Conservation (phyloP, 2,888 invertebrate species). For the Metacarcinus magister region DNA sequence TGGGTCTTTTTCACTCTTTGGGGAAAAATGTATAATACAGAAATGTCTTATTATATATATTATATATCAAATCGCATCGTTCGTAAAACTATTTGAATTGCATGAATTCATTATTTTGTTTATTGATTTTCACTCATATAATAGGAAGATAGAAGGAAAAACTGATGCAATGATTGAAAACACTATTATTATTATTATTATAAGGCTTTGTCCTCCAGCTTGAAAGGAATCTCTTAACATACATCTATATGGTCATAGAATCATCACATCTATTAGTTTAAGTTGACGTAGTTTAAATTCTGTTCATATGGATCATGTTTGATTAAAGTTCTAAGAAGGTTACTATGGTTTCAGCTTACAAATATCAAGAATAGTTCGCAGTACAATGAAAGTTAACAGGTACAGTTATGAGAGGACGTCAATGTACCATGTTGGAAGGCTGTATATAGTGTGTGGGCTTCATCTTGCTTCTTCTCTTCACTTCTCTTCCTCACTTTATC, state of each 20-base stretch:
- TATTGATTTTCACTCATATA: not conserved
- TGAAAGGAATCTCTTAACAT: not conserved
- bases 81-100: too few species aligned
- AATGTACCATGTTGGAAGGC: not conserved
- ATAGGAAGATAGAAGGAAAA: not conserved
- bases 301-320: not conserved
- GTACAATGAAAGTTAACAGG: slow-evolving; percentile 70
- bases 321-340: slow-evolving; percentile 29
- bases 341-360: slow-evolving; percentile 69
- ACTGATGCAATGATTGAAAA: not conserved
- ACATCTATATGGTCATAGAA: not conserved
- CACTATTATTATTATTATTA: not conserved
- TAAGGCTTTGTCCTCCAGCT: too few species aligned
- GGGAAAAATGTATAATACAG: too few species aligned
- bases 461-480: not conserved
- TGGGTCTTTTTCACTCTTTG: too few species aligned
- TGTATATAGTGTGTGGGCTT: not conserved
- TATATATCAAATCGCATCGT: too few species aligned
- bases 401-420: slow-evolving; percentile 58
- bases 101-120: too few species aligned
- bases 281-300: not conserved
- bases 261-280: not conserved
- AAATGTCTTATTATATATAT: too few species aligned
- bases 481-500: not conserved
- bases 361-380: slow-evolving; percentile 73